Evolutionary conservation across 2,113 vertebrate genomes (phyloP), one percentile per base, ranked within the genome.

Genomic region (Mobula hypostoma): DNA sequence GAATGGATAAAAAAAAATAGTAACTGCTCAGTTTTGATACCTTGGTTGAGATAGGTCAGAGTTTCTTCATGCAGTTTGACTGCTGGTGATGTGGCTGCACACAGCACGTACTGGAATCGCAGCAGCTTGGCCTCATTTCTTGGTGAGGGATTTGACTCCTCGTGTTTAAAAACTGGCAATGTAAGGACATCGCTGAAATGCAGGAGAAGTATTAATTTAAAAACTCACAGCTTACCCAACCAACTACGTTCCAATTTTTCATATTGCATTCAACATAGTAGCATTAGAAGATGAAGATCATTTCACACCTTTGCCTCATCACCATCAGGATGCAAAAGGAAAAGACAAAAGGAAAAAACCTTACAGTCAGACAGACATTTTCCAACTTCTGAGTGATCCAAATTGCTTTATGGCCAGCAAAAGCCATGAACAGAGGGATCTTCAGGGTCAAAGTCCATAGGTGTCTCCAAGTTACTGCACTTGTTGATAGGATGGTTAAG

Each of bases 41-140:
- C 98, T 98, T 99, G 98, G 95, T 99, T 99, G 95, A 99, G 98
- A 95, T 99, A 99, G 68, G 98, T 98, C 95, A 99, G 96, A 0
- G 97, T 97, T 96, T 99, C 98, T 0, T 99, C 98, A 0, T 98
- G 98, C 94, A 98, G 96, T 87, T 98, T 99, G 94, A 98, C 97
- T 1, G 98, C 98, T 0, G 98, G 98, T 0, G 98, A 99, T 0
- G 98, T 99, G 94, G 98, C 97, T 0, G 98, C 97, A 94, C 98
- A 98, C 88, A 99, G 96, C 88, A 98, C 95, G 0, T 98, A 98
- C 94, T 99, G 98, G 95, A 99, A 98, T 1, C 97, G 97, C 0
- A 96, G 96, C 95, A 97, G 95, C 79, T 97, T 97, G 94, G 96
- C 94, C 68, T 96, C 97, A 0, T 95, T 97, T 94, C 97, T 98